phyloP scores from a whole-genome alignment of 1,140 invertebrate genomes.

The Dendrolimus punctatus region DNA sequence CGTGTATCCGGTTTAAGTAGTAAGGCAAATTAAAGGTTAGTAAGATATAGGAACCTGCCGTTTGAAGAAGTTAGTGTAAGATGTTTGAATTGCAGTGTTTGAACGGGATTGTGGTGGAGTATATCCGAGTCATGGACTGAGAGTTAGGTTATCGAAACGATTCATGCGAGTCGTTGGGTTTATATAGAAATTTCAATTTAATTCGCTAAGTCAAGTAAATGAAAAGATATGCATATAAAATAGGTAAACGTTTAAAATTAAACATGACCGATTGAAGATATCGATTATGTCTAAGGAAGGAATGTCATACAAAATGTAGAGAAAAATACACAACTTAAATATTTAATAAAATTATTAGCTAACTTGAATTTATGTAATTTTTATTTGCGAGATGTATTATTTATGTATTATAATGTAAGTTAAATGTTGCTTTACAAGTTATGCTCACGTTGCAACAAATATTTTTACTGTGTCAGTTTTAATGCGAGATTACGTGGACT shows the following conservation, averaged over 20 bases:
- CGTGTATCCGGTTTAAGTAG: no score
- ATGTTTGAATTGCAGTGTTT: conserved; percentile 12
- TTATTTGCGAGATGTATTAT: conserved; percentile 69
- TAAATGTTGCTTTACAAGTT: conserved; percentile 69
- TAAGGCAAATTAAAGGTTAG: neutral
- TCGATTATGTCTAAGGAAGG: conserved; percentile 27
- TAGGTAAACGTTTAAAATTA: conserved; percentile 23
- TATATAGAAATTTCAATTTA: conserved; percentile 29
- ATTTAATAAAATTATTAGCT: conserved; percentile 61
- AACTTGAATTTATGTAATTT: conserved; percentile 69
- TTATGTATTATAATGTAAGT: conserved; percentile 70
- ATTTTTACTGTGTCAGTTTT: conserved; percentile 53
- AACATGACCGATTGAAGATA: conserved; percentile 37
- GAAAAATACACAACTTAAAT: conserved; percentile 47
- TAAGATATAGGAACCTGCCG: neutral
- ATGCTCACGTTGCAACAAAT: conserved; percentile 58
- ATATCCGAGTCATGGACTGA: conserved; percentile 43
- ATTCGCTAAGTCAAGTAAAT: conserved; percentile 44
- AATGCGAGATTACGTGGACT: conserved; percentile 53
- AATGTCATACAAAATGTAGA: conserved; percentile 43
- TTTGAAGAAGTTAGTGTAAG: conserved; percentile 3
- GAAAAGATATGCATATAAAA: conserved; percentile 6
- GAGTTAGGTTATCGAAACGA: conserved; percentile 18
- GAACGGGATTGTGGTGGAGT: conserved; percentile 24
- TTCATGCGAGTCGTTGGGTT: conserved; percentile 6